Evolutionary conservation across 2,888 invertebrate species (phyloP), one percentile per base, ranked within the genome.

Genomic region (Pyrrhosoma nymphula): DNA sequence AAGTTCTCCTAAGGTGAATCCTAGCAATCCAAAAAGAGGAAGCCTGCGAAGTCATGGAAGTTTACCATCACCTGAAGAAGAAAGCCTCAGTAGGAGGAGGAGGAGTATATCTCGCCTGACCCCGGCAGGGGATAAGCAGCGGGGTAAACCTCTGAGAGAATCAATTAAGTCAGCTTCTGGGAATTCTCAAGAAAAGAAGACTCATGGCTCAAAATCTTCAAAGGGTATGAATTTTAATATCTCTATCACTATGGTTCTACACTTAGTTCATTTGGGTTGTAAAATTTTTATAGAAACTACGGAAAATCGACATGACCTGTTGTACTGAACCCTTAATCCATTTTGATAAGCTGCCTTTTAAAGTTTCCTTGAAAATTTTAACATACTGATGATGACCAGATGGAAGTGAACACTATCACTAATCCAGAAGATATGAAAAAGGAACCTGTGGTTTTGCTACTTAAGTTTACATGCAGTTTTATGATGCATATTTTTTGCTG

Each of bases 21-120:
- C n/a, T 26, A 47, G 47, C 47, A 63, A 23, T 20, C 47, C 93
- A 75, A 93, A 93, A 47, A 39, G 93, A 47, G 69, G 69, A 14
- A 69, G 63, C 47, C 75, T 93, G 8, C 47, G 93, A 39, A 93
- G 93, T 47, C 93, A 75, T 93, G 47, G 93, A 26, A 93, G 93
- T 47, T 47, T 47, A 3, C 63, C n/a, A 20, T n/a, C 69, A 12
- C 18, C 47, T n/a, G 93, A 93, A 93, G 95, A 88, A 55, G 39
- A n/a, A 18, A 56, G 30, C 23, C 0, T 56, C 35, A 55, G 35
- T 18, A 88, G 35, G 8, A 95, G 60, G 18, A 88, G 88, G 20
- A 95, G 56, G 35, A 95, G 26, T 88, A 23, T 39, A 14, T 26
- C 82, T 55, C 93, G 93, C 14, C 69, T 10, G 0, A 35, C n/a